Evolutionary conservation across 1,140 invertebrate species (phyloP).

Genomic region (Papilio glaucus): DNA sequence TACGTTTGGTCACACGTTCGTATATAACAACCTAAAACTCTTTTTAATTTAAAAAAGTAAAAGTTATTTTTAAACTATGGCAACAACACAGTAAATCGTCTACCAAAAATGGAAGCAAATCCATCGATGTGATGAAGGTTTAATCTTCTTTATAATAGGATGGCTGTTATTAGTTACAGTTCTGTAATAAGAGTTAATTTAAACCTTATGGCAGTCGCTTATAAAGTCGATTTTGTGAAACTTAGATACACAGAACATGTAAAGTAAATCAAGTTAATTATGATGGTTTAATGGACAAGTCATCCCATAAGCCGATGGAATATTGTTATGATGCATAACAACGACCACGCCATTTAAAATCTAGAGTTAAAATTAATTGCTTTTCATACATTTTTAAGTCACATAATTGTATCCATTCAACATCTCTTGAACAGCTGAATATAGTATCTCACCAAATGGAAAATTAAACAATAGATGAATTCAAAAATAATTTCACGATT

Average conservation of each 20-base stretch:
- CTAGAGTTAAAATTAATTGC: no score
- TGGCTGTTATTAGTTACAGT: neutral
- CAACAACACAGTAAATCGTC: constrained; percentile 31
- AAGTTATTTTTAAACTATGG: neutral
- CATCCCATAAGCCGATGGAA: constrained; percentile 28
- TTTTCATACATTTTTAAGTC: no score
- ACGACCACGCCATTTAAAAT: neutral
- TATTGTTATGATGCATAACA: constrained; percentile 16
- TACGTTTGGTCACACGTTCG: neutral
- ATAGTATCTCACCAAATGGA: no score
- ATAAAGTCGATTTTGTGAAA: neutral
- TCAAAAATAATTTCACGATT: no score
- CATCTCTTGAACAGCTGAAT: no score
- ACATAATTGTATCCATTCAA: no score
- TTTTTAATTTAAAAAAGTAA: neutral
- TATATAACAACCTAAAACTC: neutral
- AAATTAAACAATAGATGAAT: no score
- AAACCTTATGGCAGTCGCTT: neutral
- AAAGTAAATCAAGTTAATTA: constrained; percentile 1
- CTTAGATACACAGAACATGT: neutral
- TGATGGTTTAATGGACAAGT: constrained; percentile 3
- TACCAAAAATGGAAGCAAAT: constrained; percentile 40
- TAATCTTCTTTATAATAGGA: constrained; percentile 41
- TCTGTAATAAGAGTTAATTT: neutral
- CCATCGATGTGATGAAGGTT: constrained; percentile 40